Conservation (phyloP, 35 echinoderm and acorn worm genomes). For the Nesometra sesokonis region DNA sequence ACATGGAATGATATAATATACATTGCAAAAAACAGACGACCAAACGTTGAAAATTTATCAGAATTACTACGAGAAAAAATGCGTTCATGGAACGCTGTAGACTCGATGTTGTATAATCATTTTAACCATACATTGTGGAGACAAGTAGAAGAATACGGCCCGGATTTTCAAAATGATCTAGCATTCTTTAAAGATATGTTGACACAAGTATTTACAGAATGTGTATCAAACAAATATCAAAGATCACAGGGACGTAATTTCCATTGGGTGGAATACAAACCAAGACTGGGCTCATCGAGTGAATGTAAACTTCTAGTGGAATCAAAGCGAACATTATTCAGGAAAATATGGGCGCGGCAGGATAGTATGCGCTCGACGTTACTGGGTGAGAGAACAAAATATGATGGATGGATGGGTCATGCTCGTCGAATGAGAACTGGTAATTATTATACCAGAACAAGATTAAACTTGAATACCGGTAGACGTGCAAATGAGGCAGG, state of each 20-base stretch:
- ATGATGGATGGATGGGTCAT: not conserved
- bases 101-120: conserved; percentile 13
- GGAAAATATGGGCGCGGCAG: not conserved
- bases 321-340: not conserved
- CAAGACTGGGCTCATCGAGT: not conserved
- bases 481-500: too few relatives aligned
- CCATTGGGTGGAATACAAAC: not conserved
- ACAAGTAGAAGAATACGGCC: conserved; percentile 19
- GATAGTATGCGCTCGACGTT: not conserved
- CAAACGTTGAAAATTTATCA: not conserved
- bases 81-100: conserved; percentile 9
- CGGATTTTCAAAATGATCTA: conserved; percentile 1
- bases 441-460: not conserved
- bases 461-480: too few relatives aligned
- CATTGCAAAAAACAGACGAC: conserved; percentile 22
- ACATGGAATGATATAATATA: conserved; percentile 39
- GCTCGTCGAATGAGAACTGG: not conserved
- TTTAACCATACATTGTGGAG: conserved; percentile 25
- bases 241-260: not conserved
- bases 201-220: not conserved
- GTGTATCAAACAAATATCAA: not conserved
- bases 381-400: not conserved
- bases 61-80: not conserved
- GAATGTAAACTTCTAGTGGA: not conserved
- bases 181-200: not conserved